Conservation (phyloP, 1,140 invertebrate species). For the Druon quercuslanigerum region DNA sequence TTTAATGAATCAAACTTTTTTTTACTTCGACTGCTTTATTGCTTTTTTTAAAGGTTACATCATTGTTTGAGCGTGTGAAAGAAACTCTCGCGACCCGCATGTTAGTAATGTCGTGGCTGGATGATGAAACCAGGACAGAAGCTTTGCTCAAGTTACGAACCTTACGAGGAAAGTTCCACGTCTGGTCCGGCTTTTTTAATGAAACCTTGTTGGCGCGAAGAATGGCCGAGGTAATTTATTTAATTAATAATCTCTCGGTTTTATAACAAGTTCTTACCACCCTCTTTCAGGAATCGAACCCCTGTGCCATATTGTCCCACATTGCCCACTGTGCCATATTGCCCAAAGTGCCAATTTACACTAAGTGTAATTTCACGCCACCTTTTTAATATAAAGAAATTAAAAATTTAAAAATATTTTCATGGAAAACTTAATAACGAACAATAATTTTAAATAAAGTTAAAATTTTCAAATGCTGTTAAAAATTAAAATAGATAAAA, state of each 20-base stretch:
- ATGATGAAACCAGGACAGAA: slow-evolving; percentile 77
- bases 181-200: slow-evolving; percentile 71
- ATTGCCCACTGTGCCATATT: too few species aligned
- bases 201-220: slow-evolving; percentile 62
- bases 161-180: slow-evolving; percentile 77
- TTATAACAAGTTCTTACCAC: not conserved
- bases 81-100: slow-evolving; percentile 78
- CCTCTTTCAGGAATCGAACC: too few species aligned
- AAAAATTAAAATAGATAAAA: too few species aligned
- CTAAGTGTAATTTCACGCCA: too few species aligned
- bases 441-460: too few species aligned
- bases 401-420: too few species aligned
- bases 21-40: too few species aligned
- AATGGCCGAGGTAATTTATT: slow-evolving; percentile 64
- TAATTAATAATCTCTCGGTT: slow-evolving; percentile 19
- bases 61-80: slow-evolving; percentile 78
- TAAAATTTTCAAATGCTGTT: too few species aligned
- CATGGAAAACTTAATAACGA: too few species aligned
- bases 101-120: slow-evolving; percentile 79
- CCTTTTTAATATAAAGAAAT: too few species aligned
- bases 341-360: too few species aligned
- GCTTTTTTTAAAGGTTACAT: slow-evolving; percentile 49
- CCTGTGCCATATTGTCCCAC: too few species aligned
- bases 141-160: slow-evolving; percentile 78
- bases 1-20: not conserved